Conservation (phyloP, 2,888 invertebrate genomes). For the Hypomecis atomaria region DNA sequence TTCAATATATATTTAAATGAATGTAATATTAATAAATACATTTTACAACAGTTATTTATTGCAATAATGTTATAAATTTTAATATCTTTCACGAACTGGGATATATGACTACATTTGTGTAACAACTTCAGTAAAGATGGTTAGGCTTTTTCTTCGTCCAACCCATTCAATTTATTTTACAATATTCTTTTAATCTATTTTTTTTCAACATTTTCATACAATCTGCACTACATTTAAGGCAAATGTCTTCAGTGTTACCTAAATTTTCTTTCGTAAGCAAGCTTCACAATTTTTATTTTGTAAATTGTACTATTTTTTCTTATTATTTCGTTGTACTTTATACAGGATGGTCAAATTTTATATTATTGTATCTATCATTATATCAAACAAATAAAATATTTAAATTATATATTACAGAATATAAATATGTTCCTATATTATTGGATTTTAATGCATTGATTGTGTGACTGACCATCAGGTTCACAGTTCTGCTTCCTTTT, state of each 20-base stretch:
- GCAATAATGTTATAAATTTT: constrained; percentile 38
- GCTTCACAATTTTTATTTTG: constrained; percentile 14
- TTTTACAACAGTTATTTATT: constrained; percentile 79
- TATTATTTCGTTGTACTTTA: constrained; percentile 48
- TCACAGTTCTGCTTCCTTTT: constrained; percentile 23
- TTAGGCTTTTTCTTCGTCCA: constrained; percentile 56
- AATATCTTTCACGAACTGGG: constrained; percentile 42
- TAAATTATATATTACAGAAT: constrained; percentile 5
- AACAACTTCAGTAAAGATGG: constrained; percentile 55
- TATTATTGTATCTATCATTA: constrained; percentile 1
- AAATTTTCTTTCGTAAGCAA: constrained; percentile 33
- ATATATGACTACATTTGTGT: constrained; percentile 45
- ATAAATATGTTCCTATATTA: not conserved
- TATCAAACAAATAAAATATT: not conserved
- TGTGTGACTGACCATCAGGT: constrained; percentile 6
- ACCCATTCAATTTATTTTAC: constrained; percentile 13
- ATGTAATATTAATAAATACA: constrained; percentile 83
- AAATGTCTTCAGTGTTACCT: constrained; percentile 18
- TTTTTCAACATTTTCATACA: constrained; percentile 18
- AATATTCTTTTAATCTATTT: constrained; percentile 8
- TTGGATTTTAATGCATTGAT: not conserved
- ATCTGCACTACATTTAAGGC: constrained; percentile 30
- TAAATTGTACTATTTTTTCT: constrained; percentile 36
- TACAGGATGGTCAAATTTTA: constrained; percentile 21
- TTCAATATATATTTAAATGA: constrained; percentile 62